These are phyloP conservation scores for Oriolus oriolus DNA, from an alignment of 2,113 vertebrate species.

Conservation along the genomic window DNA sequence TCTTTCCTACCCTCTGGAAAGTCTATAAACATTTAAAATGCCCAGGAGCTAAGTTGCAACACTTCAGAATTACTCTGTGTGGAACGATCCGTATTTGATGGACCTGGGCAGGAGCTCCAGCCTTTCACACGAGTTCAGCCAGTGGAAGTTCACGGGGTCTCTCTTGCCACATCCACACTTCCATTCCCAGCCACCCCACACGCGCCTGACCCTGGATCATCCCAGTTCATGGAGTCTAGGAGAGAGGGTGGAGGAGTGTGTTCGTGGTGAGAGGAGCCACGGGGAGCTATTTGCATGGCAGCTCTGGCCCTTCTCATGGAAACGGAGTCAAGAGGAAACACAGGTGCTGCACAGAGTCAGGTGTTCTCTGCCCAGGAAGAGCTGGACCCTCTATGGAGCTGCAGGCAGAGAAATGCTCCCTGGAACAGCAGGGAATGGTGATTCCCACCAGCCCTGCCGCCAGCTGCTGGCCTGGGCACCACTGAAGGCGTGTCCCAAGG, in stretches of 20 bases:
- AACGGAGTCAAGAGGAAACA: not conserved
- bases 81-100: not conserved
- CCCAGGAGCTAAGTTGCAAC: slow-evolving; percentile 22
- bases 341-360: not conserved
- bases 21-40: slow-evolving; percentile 49
- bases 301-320: not conserved
- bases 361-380: not conserved
- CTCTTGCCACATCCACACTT: not conserved
- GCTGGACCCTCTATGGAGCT: not conserved
- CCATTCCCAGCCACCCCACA: not conserved
- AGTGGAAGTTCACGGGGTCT: not conserved
- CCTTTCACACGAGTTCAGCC: not conserved
- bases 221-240: not conserved
- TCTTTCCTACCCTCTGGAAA: slow-evolving; percentile 58
- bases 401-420: not conserved
- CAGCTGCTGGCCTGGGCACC: not conserved
- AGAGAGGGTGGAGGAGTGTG: not conserved
- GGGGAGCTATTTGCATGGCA: not conserved
- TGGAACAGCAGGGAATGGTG: not conserved
- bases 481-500: not conserved
- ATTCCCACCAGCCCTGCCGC: not conserved
- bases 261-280: not conserved
- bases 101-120: not conserved
- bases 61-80: not conserved
- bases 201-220: rapidly evolving